Base-by-base conservation (phyloP, 2,888 invertebrate genomes). In the Erebia aethiops region DNA sequence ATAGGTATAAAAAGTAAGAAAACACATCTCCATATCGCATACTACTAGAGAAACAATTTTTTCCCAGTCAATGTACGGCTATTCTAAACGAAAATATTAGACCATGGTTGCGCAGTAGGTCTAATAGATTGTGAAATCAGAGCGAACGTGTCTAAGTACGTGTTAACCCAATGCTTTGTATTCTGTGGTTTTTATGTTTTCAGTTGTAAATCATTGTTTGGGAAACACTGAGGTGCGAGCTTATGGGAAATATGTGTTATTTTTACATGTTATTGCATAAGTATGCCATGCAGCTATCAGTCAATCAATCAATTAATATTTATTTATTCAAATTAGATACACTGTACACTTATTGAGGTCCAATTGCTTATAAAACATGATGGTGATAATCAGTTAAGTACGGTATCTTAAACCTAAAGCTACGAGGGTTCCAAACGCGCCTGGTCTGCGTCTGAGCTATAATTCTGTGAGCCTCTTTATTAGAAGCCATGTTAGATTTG, bases 71-170 rank as follows among this genome's bases (percentile, higher is more conserved):
- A 51, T 64, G 64, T 64, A 7, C 2, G 10, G 16, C 35, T 8
- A 10, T 35, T 16, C 41, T 64, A 46, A 57, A 56, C 18, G 49
- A 43, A 61, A 61, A 41, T 65, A 46, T 35, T 21, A 41, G 56
- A 43, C 35, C 18, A 57, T 71, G 72, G 73, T 79, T 78, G 77
- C 77, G 78, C 69, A 69, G 73, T 73, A 64, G 65, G 21, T 74
- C 72, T 77, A 78, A 77, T 76, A 76, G 77, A 74, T 75, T 80
- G 76, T 74, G 77, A 80, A 80, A 80, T 71, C 70, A 75, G 79
- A 76, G 74, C 75, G 58, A 74, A 73, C 76, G 76, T 77, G 78
- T 75, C 74, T 70, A 73, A 72, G 73, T 76, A 74, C 76, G 73
- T 69, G 72, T 71, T 69, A 57, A 58, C 60, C 69, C 56, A 60